A percentile compares a stretch with the other conserved stretches of the same genome.
These are phyloP conservation scores for Diachasma alloeum DNA, from an alignment of 1,140 invertebrate genomes.

Conservation along the genomic window DNA sequence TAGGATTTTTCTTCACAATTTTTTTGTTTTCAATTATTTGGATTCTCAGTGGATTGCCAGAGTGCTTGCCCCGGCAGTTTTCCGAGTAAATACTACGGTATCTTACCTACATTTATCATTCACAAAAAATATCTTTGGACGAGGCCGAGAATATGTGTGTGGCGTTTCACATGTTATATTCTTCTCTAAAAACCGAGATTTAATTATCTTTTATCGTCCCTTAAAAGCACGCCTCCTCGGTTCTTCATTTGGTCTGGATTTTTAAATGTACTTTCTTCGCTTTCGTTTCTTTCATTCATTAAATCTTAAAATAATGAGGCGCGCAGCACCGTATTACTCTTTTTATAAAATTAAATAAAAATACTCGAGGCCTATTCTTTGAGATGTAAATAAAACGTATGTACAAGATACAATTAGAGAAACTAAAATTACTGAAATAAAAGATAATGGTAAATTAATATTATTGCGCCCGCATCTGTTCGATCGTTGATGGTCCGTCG, in stretches of 20 bases:
- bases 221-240: not conserved
- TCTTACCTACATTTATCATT: slow-evolving; percentile 10
- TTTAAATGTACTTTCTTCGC: slow-evolving; percentile 8
- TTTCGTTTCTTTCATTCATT: slow-evolving; percentile 5
- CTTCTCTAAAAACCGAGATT: not conserved
- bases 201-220: not conserved
- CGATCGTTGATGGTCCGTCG: slow-evolving; percentile 25
- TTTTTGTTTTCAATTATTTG: not conserved
- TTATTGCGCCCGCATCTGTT: slow-evolving; percentile 24
- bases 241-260: not conserved
- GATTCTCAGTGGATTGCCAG: not conserved
- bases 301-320: not conserved
- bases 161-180: not conserved
- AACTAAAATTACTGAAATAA: not conserved
- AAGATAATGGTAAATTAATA: not conserved
- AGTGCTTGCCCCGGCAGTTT: not conserved
- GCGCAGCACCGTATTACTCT: not conserved
- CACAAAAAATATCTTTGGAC: slow-evolving; percentile 32
- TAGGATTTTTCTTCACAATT: not conserved
- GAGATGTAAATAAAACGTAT: not conserved
- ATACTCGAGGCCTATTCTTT: not conserved
- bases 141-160: slow-evolving; percentile 30
- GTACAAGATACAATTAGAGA: not conserved
- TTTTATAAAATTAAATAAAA: not conserved
- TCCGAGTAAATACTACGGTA: not conserved